A percentile compares a stretch with the other conserved stretches of the same genome.
Conservation (phyloP, 2,113 vertebrate genomes). For the Lamprotornis superbus region DNA sequence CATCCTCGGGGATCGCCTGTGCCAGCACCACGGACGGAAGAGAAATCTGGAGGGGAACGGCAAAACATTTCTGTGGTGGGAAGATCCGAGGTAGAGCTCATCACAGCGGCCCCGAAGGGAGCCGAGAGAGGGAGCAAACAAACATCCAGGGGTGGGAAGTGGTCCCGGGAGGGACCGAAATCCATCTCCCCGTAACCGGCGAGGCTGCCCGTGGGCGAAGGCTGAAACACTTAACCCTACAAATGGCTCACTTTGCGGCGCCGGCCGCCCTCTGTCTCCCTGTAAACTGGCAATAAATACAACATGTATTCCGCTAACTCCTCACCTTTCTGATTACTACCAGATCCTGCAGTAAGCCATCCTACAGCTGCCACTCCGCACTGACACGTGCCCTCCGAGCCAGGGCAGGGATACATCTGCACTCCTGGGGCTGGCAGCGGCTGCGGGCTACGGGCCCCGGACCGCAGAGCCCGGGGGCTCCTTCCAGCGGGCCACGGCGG, state of each 20-base stretch:
- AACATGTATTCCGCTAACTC: slow-evolving; percentile 29
- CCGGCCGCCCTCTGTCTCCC: background rate
- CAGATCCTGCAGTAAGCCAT: slow-evolving; percentile 22
- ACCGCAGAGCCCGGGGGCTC: background rate
- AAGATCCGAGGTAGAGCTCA: background rate
- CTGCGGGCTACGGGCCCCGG: too few species aligned
- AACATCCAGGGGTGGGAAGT: background rate
- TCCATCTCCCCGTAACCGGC: too few species aligned
- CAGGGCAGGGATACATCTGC: background rate
- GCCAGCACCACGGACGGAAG: background rate
- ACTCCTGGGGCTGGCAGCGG: background rate
- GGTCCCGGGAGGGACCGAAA: background rate
- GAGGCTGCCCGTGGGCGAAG: background rate
- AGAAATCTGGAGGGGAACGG: background rate
- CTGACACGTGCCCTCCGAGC: background rate
- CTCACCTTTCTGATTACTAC: slow-evolving; percentile 48
- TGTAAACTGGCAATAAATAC: slow-evolving; percentile 7
- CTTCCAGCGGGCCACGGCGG: background rate
- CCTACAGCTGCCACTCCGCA: background rate
- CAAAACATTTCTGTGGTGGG: background rate
- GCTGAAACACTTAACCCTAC: background rate
- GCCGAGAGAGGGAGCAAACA: background rate
- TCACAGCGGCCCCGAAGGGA: background rate
- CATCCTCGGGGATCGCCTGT: background rate
- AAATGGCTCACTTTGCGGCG: background rate